phyloP scores from a whole-genome alignment of 2,888 invertebrate species.

The Eupithecia centaureata region DNA sequence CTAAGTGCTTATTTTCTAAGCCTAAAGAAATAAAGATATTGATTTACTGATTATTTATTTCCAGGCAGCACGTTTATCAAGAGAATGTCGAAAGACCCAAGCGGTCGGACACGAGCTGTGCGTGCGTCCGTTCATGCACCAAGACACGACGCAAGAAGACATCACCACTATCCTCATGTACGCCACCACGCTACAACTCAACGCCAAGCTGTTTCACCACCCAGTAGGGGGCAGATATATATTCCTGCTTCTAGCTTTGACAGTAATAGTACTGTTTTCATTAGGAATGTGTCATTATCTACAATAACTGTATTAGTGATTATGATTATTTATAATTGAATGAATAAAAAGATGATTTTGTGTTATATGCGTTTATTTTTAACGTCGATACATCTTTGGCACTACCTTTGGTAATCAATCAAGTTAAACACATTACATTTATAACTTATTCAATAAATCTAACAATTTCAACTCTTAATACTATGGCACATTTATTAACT shows the following conservation, averaged over 20 bases:
- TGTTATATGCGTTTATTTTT: slow-evolving; percentile 40
- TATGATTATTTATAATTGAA: slow-evolving; percentile 34
- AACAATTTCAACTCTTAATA: slow-evolving; percentile 15
- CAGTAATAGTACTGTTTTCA: slow-evolving; percentile 85
- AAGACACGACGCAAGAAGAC: slow-evolving; percentile 89
- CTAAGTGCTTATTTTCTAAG: no score
- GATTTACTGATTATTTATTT: slow-evolving; percentile 45
- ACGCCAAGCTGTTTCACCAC: slow-evolving; percentile 89
- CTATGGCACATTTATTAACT: slow-evolving; percentile 12
- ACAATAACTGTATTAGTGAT: slow-evolving; percentile 55
- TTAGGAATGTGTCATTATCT: slow-evolving; percentile 89
- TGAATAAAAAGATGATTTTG: slow-evolving; percentile 32
- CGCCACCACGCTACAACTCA: slow-evolving; percentile 89
- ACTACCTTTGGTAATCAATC: slow-evolving; percentile 44
- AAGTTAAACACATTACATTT: slow-evolving; percentile 26
- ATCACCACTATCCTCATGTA: slow-evolving; percentile 90
- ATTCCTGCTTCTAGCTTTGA: slow-evolving; percentile 85
- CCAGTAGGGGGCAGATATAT: slow-evolving; percentile 89
- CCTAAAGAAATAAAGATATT: no score
- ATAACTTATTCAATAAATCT: slow-evolving; percentile 20
- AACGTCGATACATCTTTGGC: slow-evolving; percentile 48
- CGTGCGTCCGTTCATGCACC: slow-evolving; percentile 91
- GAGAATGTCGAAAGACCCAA: slow-evolving; percentile 88
- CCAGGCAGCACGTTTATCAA: slow-evolving; percentile 90
- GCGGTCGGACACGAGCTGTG: slow-evolving; percentile 91